Evolutionary conservation across 1,140 invertebrate species (phyloP).

Genomic region (Wiebesia pumilae): DNA sequence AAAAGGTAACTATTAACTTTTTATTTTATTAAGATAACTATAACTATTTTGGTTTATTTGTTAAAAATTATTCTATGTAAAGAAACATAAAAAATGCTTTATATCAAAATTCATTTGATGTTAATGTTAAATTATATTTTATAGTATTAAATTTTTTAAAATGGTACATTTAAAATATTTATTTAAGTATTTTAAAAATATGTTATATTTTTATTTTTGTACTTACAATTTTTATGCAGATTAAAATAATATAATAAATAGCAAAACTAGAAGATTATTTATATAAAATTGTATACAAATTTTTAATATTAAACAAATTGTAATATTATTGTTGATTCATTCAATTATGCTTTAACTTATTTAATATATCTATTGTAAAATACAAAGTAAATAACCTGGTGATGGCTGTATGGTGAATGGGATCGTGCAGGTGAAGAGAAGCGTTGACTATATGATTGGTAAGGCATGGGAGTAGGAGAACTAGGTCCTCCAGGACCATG

Average conservation of each 20-base stretch:
- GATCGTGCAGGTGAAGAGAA: constrained; percentile 73
- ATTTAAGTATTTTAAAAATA: neutral
- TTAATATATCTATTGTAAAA: neutral
- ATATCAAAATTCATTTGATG: too few species aligned
- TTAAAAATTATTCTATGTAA: too few species aligned
- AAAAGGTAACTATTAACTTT: too few species aligned
- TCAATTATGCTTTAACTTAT: neutral
- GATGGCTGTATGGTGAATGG: constrained; percentile 75
- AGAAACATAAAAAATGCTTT: neutral
- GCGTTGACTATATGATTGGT: constrained; percentile 73
- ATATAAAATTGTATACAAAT: neutral
- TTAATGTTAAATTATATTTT: too few species aligned
- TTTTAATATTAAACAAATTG: too few species aligned
- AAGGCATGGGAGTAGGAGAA: constrained; percentile 73
- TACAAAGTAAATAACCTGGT: constrained; percentile 65
- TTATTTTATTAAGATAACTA: too few species aligned
- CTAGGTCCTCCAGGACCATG: constrained; percentile 71
- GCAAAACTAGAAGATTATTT: neutral
- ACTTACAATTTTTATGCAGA: too few species aligned
- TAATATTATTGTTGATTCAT: neutral
- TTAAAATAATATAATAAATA: too few species aligned
- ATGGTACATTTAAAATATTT: too few species aligned
- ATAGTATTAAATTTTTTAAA: too few species aligned
- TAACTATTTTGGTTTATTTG: too few species aligned
- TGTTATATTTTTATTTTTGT: neutral